Evolutionary conservation across 2,888 invertebrate genomes (phyloP).

Genomic region (Heliconius aoede): DNA sequence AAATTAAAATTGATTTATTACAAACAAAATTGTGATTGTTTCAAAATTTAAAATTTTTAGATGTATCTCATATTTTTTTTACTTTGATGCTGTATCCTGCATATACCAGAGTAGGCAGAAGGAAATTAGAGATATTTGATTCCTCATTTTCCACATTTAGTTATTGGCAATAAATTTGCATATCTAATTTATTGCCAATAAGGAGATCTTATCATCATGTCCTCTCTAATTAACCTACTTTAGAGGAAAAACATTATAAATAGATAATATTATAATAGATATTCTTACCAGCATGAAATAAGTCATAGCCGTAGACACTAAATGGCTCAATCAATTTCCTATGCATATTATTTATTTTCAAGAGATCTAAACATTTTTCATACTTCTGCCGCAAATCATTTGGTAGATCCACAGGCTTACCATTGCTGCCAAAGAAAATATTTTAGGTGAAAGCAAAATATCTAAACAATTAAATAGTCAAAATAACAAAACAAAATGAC

Average conservation of each 20-base stretch:
- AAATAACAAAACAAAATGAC: background rate
- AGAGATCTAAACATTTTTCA: conserved; percentile 83
- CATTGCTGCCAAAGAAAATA: conserved; percentile 76
- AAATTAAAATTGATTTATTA: conserved; percentile 44
- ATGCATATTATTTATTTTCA: conserved; percentile 81
- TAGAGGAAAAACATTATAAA: background rate
- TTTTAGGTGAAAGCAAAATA: conserved; percentile 18
- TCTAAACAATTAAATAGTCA: background rate
- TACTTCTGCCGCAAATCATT: conserved; percentile 77
- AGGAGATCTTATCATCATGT: too few species aligned
- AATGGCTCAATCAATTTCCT: conserved; percentile 85
- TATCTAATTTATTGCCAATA: too few species aligned
- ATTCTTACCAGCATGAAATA: conserved; percentile 87
- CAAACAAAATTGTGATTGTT: background rate
- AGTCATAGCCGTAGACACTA: conserved; percentile 88
- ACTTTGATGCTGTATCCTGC: too few species aligned
- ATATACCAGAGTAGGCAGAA: too few species aligned
- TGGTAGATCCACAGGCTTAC: conserved; percentile 82
- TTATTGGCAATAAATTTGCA: too few species aligned
- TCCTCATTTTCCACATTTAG: too few species aligned
- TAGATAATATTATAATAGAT: background rate
- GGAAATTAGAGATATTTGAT: too few species aligned
- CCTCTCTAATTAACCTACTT: too few species aligned
- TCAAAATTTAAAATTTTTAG: background rate
- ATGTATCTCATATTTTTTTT: too few species aligned